Base-by-base conservation (phyloP, 2,888 invertebrate genomes). In the Leptothorax acervorum region DNA sequence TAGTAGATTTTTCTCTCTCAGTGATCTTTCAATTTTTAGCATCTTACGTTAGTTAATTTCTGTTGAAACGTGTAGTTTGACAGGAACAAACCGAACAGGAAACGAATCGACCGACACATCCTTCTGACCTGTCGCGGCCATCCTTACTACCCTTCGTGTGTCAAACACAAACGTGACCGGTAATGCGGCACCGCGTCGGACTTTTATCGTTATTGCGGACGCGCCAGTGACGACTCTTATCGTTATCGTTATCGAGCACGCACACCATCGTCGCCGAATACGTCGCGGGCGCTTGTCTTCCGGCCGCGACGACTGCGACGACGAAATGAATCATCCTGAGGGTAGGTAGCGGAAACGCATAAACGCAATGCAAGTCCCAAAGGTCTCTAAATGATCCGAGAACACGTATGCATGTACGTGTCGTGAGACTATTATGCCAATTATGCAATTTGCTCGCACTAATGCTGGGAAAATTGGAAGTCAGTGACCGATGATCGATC, bases 161-260 rank as follows among this genome's bases (percentile, higher is more conserved):
- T 62, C 75, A 6, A 35, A 18, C 63, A 18, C 28, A 35, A 62
- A 48, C 28, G 8, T 45, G 18, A 12, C 18, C 65, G 23, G 39
- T 76, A 76, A 78, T 55, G 31, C 42, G 60, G 23, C n/a, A 57
- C 18, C 73, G 18, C 74, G 23, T n/a, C 45, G 45, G 68, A 78
- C 78, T 78, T 78, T 78, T 57, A 78, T 78, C 68, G n/a, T 68
- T 68, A 68, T 78, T 68, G 45, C 55, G 42, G 78, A 66, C 78
- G 78, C 82, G 74, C 65, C 65, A 35, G 53, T 62, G 60, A 57
- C 39, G 45, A 81, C 76, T 81, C 86, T 87, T 88, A 88, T 89
- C 88, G 73, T 89, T 87, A 89, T 83, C 89, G 89, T 86, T 68
- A 83, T 78, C 78, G 63, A 66, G 62, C 89, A 89, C 88, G 88